Conservation (phyloP, 2,888 invertebrate species). For the Euplexia lucipara region DNA sequence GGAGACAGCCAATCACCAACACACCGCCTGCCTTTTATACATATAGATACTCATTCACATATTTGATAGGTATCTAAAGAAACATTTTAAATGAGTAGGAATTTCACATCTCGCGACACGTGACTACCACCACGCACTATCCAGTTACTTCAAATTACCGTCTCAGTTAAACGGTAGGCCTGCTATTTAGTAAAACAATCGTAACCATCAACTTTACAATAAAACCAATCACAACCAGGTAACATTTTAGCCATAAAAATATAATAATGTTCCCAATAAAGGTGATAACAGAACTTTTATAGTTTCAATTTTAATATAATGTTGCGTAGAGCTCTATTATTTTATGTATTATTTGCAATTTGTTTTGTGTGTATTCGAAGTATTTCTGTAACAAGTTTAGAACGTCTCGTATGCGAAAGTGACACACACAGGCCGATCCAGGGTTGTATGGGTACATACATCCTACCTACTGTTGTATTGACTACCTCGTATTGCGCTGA, state of each 20-base stretch:
- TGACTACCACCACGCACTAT: no score
- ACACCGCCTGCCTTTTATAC: no score
- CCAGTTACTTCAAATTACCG: no score
- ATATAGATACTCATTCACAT: no score
- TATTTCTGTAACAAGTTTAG: conserved; percentile 65
- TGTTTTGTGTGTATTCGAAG: conserved; percentile 42
- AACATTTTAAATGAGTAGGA: no score
- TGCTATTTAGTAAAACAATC: no score
- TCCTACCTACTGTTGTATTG: conserved; percentile 71
- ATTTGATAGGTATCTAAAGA: no score
- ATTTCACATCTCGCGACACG: no score
- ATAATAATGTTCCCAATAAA: conserved; percentile 14
- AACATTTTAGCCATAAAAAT: conserved; percentile 29
- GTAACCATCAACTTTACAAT: neutral
- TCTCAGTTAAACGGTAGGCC: no score
- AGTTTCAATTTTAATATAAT: conserved; percentile 35
- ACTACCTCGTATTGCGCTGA: conserved; percentile 77
- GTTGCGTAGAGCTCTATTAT: conserved; percentile 28
- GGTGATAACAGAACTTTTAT: conserved; percentile 38
- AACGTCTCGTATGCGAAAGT: conserved; percentile 68
- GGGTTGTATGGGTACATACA: conserved; percentile 75
- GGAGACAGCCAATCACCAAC: no score
- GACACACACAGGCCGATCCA: conserved; percentile 55
- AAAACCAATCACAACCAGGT: conserved; percentile 7
- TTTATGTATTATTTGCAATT: conserved; percentile 38